Percentiles rank a stretch among this genome's conserved stretches.
Evolutionary conservation across 1,140 invertebrate species (phyloP).

Genomic region (Venturia canescens): DNA sequence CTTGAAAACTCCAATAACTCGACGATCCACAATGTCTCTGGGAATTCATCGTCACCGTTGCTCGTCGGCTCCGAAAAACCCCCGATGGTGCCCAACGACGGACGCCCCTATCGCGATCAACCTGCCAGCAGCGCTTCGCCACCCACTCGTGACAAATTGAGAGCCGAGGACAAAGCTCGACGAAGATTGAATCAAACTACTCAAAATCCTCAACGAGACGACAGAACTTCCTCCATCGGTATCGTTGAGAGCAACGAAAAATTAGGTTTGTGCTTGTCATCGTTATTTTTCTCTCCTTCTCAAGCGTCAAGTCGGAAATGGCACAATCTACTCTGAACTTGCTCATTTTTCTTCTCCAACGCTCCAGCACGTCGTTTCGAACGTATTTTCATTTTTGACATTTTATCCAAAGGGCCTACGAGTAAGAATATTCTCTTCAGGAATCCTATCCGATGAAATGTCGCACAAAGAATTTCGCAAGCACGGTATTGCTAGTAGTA

Average conservation of each 20-base stretch:
- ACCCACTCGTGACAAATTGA: slow-evolving; percentile 84
- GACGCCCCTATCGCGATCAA: slow-evolving; percentile 78
- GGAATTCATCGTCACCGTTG: slow-evolving; percentile 25
- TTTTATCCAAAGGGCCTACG: not conserved
- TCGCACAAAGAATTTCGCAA: slow-evolving; percentile 30
- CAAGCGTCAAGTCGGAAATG: not conserved
- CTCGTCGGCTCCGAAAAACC: slow-evolving; percentile 65
- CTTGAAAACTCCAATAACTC: slow-evolving; percentile 19
- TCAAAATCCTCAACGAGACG: slow-evolving; percentile 46
- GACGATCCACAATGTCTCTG: not conserved
- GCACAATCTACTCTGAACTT: too few species aligned
- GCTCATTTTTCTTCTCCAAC: too few species aligned
- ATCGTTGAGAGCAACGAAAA: slow-evolving; percentile 63
- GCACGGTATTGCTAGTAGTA: not conserved
- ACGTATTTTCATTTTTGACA: too few species aligned
- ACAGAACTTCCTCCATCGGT: slow-evolving; percentile 49
- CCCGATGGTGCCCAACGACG: slow-evolving; percentile 65
- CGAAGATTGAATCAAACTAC: slow-evolving; percentile 70
- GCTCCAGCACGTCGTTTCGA: too few species aligned
- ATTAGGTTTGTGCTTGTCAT: slow-evolving; percentile 64
- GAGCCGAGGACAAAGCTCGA: slow-evolving; percentile 83
- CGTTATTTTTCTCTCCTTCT: not conserved
- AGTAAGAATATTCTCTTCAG: not conserved
- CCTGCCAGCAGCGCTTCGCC: slow-evolving; percentile 85
- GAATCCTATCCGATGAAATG: not conserved